Evolutionary conservation across 2,888 invertebrate genomes (phyloP).

Genomic region (Belgica antarctica): DNA sequence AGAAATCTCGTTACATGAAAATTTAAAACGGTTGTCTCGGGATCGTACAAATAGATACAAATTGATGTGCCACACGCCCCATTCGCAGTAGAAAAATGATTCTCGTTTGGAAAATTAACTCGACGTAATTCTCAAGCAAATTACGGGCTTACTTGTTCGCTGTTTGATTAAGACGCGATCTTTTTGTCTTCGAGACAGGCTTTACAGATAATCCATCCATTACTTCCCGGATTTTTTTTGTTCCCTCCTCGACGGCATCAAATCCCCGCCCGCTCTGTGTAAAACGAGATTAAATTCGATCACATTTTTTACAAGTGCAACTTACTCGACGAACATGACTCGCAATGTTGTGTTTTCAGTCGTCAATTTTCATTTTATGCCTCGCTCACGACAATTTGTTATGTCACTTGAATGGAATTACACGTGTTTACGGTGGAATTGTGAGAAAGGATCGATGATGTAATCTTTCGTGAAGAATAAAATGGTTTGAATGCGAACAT

Average conservation of each 20-base stretch:
- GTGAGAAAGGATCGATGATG: background rate
- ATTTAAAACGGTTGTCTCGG: too few species aligned
- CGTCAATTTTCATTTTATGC: background rate
- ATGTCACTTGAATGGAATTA: background rate
- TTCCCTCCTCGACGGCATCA: background rate
- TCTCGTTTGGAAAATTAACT: background rate
- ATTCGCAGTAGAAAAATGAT: background rate
- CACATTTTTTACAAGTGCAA: slow-evolving; percentile 19
- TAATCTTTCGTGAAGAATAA: background rate
- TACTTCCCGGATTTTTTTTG: background rate
- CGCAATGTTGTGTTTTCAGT: background rate
- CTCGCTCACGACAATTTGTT: slow-evolving; percentile 7
- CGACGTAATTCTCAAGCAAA: background rate
- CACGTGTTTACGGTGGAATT: background rate
- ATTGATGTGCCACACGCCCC: background rate
- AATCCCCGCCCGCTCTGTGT: background rate
- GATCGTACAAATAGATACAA: too few species aligned
- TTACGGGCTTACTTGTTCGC: slow-evolving; percentile 18
- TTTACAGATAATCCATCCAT: too few species aligned
- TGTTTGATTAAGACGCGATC: background rate
- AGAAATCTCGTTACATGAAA: too few species aligned
- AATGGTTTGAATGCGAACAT: background rate
- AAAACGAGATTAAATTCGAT: background rate
- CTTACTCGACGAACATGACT: background rate
- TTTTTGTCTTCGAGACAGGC: background rate